Evolutionary conservation across 2,888 invertebrate genomes (phyloP), one percentile per base, ranked within the genome.

Genomic region (Campaea margaritaria): DNA sequence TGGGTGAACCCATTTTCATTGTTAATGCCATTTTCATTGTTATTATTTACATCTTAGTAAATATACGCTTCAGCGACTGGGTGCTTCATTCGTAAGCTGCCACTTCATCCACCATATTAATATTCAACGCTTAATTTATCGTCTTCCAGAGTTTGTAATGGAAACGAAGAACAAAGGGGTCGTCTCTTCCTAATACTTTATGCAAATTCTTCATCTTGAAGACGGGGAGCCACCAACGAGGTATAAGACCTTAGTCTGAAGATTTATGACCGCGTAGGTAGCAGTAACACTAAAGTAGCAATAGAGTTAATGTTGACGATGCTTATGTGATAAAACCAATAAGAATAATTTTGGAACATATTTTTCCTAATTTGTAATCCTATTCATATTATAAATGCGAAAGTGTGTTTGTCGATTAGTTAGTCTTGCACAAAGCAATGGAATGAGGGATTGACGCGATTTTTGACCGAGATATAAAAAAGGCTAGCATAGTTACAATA

Each of bases 191-290:
- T 69, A 68, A 69, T 70, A 69, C 57, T 64, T 62, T 61, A 71
- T 73, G 73, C 57, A 70, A 70, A 75, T 75, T 71, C 55, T 63
- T 65, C 69, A 67, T 62, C 61, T 64, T 58, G 14, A 45, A 36
- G 53, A 11, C 46, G 7, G 42, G n/a, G 46, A 52, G 46, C 51
- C 16, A 28, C 36, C 13, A 15, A 11, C 21, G n/a, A 1, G 36
- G 1, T 3, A 12, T 36, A 1, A 3, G 36, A 7, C 12, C 1
- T 36, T 2, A 36, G 36, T 36, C 34, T 3, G 36, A 2, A n/a
- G 36, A 36, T 36, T 36, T 31, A 31, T 31, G 9, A 31, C 9
- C 31, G 7, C 9, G n/a, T n/a, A n/a, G n/a, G n/a, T n/a, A n/a
- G n/a, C n/a, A n/a, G n/a, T n/a, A n/a, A n/a, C n/a, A n/a, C n/a